phyloP scores from a whole-genome alignment of 2,797 vertebrate species.

The Sciaenops ocellatus region DNA sequence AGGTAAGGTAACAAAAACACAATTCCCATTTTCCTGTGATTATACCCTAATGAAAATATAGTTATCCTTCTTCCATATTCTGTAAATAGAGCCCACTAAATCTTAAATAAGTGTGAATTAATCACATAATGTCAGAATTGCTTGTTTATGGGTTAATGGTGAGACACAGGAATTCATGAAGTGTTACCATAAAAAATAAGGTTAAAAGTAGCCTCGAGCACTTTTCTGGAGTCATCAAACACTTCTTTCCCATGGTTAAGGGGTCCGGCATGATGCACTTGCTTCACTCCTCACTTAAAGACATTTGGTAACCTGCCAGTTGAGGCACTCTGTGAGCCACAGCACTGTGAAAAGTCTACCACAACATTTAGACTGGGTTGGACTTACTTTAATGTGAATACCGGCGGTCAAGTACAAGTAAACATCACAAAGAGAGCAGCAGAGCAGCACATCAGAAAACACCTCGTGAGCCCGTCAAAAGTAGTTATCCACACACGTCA shows the following conservation, averaged over 20 bases:
- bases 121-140: no score
- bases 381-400: neutral
- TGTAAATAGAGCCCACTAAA: no score
- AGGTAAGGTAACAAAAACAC: no score
- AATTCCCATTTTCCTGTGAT: no score
- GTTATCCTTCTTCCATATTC: no score
- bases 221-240: neutral
- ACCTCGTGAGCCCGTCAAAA: neutral
- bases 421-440: neutral
- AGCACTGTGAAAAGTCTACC: neutral
- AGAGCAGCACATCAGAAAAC: neutral
- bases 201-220: no score
- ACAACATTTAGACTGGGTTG: neutral
- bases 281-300: slow-evolving; percentile 18
- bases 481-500: slow-evolving; percentile 54
- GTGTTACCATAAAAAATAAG: neutral
- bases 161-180: neutral
- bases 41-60: no score
- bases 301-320: neutral
- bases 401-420: neutral
- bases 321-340: neutral
- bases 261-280: slow-evolving; percentile 29
- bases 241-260: neutral
- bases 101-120: neutral
- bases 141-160: neutral